A percentile compares a stretch with the other conserved stretches of the same genome.
Conservation (phyloP, 2,113 vertebrate genomes). For the Natator depressus region DNA sequence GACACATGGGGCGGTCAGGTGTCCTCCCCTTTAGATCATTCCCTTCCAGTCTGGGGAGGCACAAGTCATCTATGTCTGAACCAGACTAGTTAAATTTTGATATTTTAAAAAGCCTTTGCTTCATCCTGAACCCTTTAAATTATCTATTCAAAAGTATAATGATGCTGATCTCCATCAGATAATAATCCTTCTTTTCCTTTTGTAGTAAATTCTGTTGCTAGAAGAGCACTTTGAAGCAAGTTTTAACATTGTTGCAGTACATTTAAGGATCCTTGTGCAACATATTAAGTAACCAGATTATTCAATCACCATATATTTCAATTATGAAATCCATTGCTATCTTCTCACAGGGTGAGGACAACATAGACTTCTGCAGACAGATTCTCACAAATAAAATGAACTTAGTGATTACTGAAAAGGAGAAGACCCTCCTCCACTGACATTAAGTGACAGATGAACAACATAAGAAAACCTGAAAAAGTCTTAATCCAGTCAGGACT, state of each 20-base stretch:
- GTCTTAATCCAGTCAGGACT: not conserved
- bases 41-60: no score
- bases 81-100: not conserved
- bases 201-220: not conserved
- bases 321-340: not conserved
- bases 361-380: not conserved
- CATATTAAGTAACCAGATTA: not conserved
- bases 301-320: not conserved
- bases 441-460: not conserved
- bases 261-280: not conserved
- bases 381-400: not conserved
- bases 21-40: no score
- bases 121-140: not conserved
- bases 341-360: not conserved
- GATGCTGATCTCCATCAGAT: not conserved
- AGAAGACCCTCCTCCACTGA: not conserved
- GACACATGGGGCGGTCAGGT: no score
- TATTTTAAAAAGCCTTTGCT: not conserved
- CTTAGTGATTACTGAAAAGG: not conserved
- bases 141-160: not conserved
- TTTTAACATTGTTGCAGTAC: not conserved
- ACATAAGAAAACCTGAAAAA: not conserved
- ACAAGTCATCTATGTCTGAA: not conserved
- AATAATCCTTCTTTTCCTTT: not conserved
- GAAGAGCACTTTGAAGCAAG: not conserved